Conservation (phyloP, 2,797 vertebrate species). For the Pagetopsis macropterus region DNA sequence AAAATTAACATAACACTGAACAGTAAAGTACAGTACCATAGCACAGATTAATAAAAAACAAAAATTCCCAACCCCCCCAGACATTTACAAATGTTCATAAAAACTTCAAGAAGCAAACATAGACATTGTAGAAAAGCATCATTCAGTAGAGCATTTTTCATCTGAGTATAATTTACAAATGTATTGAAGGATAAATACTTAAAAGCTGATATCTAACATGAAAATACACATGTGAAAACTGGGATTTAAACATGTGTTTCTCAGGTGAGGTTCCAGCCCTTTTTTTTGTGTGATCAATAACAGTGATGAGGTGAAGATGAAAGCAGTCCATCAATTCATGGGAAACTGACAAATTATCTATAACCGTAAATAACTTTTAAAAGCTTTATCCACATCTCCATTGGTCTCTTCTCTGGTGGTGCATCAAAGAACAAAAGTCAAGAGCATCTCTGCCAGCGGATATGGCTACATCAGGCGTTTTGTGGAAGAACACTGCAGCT, state of each 20-base stretch:
- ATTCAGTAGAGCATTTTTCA: constrained; percentile 75
- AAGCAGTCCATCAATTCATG: constrained; percentile 70
- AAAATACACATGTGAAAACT: constrained; percentile 59
- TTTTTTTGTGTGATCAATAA: constrained; percentile 63
- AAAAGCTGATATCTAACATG: constrained; percentile 59
- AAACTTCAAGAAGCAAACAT: constrained; percentile 81
- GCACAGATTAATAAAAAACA: constrained; percentile 73
- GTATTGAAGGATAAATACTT: constrained; percentile 79
- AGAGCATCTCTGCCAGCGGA: constrained; percentile 72
- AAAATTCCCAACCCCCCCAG: constrained; percentile 25
- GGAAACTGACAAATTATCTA: constrained; percentile 76
- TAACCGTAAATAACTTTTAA: constrained; percentile 70
- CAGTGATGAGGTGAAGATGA: constrained; percentile 72
- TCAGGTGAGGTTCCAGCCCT: constrained; percentile 65
- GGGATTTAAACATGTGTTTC: constrained; percentile 56
- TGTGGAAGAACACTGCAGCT: constrained; percentile 63
- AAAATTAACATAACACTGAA: constrained; percentile 75
- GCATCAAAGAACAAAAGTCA: constrained; percentile 71
- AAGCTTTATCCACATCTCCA: constrained; percentile 64
- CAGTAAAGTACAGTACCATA: constrained; percentile 75
- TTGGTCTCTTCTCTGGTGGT: constrained; percentile 80
- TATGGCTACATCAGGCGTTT: constrained; percentile 79
- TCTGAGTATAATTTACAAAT: constrained; percentile 82
- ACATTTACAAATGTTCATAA: constrained; percentile 82
- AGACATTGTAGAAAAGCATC: constrained; percentile 84